phyloP scores from a whole-genome alignment of 2,888 invertebrate species.

The Pycnomerus fuliginosus region DNA sequence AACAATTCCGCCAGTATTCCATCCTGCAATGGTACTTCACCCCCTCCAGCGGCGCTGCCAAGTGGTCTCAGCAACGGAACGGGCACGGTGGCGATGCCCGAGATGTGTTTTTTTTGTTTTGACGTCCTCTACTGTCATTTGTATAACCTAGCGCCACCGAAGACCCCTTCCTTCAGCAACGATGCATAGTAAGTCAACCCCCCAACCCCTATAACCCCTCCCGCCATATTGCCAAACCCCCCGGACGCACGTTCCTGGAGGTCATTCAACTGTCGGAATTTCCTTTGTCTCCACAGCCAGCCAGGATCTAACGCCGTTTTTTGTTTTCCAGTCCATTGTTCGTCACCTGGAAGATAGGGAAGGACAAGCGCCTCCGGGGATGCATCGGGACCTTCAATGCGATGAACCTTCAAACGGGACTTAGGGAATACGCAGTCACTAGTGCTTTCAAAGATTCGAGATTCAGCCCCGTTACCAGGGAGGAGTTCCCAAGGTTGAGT shows the following conservation, averaged over 20 bases:
- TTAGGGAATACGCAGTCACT: slow-evolving; percentile 95
- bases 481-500: slow-evolving; percentile 89
- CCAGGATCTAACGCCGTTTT: no score
- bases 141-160: slow-evolving; percentile 89
- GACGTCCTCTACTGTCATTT: slow-evolving; percentile 95
- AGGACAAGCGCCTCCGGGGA: slow-evolving; percentile 91
- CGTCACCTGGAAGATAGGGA: slow-evolving; percentile 99
- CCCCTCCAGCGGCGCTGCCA: slow-evolving; percentile 47
- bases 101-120: slow-evolving; percentile 99
- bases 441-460: slow-evolving; percentile 98
- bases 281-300: slow-evolving; percentile 33
- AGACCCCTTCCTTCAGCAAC: slow-evolving; percentile 88
- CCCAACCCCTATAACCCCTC: neutral
- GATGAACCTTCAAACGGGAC: slow-evolving; percentile 90
- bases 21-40: slow-evolving; percentile 48
- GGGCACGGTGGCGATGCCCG: slow-evolving; percentile 77
- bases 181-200: slow-evolving; percentile 83
- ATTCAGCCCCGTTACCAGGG: slow-evolving; percentile 91
- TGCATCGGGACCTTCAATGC: slow-evolving; percentile 99
- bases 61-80: slow-evolving; percentile 42
- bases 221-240: slow-evolving; percentile 1
- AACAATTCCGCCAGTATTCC: slow-evolving; percentile 59
- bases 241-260: slow-evolving; percentile 18
- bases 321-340: slow-evolving; percentile 78
- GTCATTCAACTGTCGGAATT: slow-evolving; percentile 44